These are phyloP conservation scores for Heteromyza rotundicornis DNA, from an alignment of 2,888 invertebrate genomes.

Conservation along the genomic window DNA sequence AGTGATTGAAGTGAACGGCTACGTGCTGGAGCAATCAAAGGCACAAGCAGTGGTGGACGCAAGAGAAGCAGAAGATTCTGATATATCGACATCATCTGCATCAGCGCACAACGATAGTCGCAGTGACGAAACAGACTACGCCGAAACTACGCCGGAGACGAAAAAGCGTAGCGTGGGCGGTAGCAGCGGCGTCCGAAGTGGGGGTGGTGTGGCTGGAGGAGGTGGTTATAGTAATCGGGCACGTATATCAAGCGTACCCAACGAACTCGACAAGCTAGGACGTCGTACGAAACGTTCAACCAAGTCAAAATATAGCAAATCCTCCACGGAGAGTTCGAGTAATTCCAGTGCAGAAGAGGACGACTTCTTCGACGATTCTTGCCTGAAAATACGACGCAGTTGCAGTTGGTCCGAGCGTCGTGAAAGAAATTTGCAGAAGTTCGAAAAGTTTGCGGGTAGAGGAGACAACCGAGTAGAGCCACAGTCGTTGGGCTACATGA, in stretches of 20 bases:
- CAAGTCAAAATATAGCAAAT: constrained; percentile 10
- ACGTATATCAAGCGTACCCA: constrained; percentile 48
- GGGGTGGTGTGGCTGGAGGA: background rate
- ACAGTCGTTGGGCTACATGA: constrained; percentile 58
- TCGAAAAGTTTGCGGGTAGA: constrained; percentile 22
- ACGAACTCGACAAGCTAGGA: constrained; percentile 52
- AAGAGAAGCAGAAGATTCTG: constrained; percentile 18
- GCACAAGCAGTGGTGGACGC: constrained; percentile 2
- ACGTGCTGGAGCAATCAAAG: constrained; percentile 26
- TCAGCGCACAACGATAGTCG: constrained; percentile 17
- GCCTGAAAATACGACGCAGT: constrained; percentile 44
- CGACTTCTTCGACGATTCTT: constrained; percentile 35
- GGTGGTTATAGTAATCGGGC: constrained; percentile 18
- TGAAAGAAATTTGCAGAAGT: constrained; percentile 24
- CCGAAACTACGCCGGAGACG: constrained; percentile 27
- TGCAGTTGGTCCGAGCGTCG: constrained; percentile 52
- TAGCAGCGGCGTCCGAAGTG: constrained; percentile 5
- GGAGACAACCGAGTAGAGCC: constrained; percentile 6
- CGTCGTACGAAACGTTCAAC: constrained; percentile 29
- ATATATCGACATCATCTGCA: constrained; percentile 19
- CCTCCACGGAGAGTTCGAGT: constrained; percentile 23
- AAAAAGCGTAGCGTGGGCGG: constrained; percentile 17
- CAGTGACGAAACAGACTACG: constrained; percentile 22
- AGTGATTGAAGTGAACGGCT: constrained; percentile 7
- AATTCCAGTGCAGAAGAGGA: constrained; percentile 34